These are phyloP conservation scores for Poeciliopsis turneri DNA, from an alignment of 2,797 vertebrate species.

Conservation along the genomic window DNA sequence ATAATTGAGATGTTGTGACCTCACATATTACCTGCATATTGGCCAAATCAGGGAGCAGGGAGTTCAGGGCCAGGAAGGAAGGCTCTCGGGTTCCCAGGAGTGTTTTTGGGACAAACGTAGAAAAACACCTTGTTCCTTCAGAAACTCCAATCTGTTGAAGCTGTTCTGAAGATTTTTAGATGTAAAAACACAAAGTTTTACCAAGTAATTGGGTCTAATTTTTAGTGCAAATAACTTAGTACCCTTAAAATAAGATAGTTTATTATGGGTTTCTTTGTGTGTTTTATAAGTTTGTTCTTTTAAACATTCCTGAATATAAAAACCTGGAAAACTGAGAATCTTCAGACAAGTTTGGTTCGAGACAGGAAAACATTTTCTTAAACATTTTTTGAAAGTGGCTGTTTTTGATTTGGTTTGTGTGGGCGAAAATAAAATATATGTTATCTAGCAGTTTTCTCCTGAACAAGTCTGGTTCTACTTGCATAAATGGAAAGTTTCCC, in stretches of 20 bases:
- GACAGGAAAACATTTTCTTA: too few relatives aligned
- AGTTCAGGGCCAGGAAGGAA: conserved; percentile 52
- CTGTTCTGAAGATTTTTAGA: background rate
- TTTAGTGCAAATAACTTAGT: too few relatives aligned
- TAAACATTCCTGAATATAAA: too few relatives aligned
- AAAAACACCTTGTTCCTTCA: background rate
- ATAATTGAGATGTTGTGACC: conserved; percentile 85
- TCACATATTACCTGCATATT: conserved; percentile 81
- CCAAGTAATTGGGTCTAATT: too few relatives aligned
- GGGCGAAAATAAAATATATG: too few relatives aligned
- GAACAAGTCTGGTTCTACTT: too few relatives aligned
- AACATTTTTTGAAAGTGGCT: too few relatives aligned
- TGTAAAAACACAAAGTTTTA: background rate
- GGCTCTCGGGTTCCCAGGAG: conserved; percentile 31
- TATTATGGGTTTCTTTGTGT: background rate
- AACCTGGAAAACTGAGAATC: too few relatives aligned
- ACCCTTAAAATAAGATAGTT: background rate
- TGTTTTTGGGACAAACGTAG: conserved; percentile 6
- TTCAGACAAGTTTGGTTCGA: too few relatives aligned
- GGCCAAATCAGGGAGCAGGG: conserved; percentile 57
- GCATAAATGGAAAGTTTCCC: too few relatives aligned
- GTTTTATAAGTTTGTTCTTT: background rate
- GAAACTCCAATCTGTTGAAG: background rate
- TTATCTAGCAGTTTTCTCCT: too few relatives aligned
- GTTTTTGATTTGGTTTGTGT: too few relatives aligned